Evolutionary conservation across 2,113 vertebrate genomes (phyloP).

Genomic region (Cygnus atratus): DNA sequence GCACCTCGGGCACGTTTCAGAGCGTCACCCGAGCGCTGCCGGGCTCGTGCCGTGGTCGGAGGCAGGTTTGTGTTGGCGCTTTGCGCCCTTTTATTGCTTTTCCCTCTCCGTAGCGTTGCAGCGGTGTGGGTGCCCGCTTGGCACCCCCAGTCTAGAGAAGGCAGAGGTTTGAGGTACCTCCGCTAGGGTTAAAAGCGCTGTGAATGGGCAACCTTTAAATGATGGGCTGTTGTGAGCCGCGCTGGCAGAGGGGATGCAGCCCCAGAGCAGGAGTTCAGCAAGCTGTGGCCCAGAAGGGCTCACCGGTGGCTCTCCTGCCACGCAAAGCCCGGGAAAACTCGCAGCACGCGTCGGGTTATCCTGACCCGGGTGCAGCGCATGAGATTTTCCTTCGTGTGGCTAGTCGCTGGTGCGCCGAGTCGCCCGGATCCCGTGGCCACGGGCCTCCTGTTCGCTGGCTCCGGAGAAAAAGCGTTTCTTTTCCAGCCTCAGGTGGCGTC

Average conservation of each 20-base stretch:
- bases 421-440: rapidly evolving
- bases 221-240: not conserved
- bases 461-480: not conserved
- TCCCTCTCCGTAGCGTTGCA: not conserved
- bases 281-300: not conserved
- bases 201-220: not conserved
- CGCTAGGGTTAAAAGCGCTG: not conserved
- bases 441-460: not conserved
- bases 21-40: not conserved
- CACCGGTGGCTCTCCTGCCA: not conserved
- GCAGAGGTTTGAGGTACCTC: not conserved
- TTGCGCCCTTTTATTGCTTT: not conserved
- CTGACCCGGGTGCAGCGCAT: not conserved
- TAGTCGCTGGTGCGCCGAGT: not conserved
- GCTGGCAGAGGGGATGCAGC: not conserved
- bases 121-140: not conserved
- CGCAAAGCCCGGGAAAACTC: too few species aligned
- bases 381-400: not conserved
- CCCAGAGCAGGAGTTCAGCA: not conserved
- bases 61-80: not conserved
- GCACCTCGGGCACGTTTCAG: not conserved
- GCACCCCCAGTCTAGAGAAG: not conserved
- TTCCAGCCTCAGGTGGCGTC: not conserved
- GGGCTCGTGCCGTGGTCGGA: not conserved
- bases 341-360: not conserved